Evolutionary conservation across 1,140 invertebrate species (phyloP).

Genomic region (Myzus persicae): DNA sequence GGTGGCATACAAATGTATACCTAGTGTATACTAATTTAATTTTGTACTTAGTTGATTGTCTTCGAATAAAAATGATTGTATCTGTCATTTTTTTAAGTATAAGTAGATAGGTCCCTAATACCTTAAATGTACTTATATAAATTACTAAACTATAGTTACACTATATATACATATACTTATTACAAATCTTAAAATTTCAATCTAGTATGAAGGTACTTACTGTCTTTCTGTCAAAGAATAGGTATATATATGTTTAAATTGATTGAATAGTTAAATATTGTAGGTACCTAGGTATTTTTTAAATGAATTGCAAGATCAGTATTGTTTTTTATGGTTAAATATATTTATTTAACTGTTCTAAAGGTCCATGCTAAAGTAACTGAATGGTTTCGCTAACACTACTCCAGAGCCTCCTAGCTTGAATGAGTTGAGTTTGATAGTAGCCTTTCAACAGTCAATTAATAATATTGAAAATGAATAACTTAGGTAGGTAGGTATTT

Average conservation of each 20-base stretch:
- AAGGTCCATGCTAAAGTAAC: constrained; percentile 39
- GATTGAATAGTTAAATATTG: background rate
- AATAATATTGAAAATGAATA: background rate
- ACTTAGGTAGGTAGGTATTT: background rate
- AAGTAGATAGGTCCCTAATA: background rate
- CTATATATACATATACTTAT: too few species aligned
- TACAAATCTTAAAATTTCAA: background rate
- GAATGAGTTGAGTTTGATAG: constrained; percentile 56
- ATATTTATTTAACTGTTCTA: background rate
- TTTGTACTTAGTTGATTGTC: background rate
- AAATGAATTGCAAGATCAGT: background rate
- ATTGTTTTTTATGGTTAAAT: background rate
- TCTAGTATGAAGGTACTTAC: background rate
- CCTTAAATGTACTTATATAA: background rate
- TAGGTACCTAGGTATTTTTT: background rate
- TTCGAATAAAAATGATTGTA: background rate
- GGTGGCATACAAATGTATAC: background rate
- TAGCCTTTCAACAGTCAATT: constrained; percentile 39
- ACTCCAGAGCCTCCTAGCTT: background rate
- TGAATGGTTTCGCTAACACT: constrained; percentile 57
- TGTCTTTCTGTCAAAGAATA: background rate
- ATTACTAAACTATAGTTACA: background rate
- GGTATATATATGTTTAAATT: background rate
- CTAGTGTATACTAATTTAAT: background rate
- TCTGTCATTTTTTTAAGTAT: background rate